Evolutionary conservation across 2,113 vertebrate species (phyloP).

Genomic region (Carassius carassius): DNA sequence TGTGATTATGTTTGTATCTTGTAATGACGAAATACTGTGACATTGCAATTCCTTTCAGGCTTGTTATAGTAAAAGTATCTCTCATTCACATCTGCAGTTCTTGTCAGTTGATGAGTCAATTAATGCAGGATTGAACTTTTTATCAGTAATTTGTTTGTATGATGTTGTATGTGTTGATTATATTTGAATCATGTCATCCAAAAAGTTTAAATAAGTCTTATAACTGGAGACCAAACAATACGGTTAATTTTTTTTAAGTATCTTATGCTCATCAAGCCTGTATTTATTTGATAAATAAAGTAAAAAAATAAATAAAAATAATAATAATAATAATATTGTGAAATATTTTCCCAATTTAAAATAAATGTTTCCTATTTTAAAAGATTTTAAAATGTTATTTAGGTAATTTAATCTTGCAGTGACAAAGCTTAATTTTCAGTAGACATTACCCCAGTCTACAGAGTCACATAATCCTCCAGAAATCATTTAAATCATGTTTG

Average conservation of each 20-base stretch:
- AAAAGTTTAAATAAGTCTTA: background rate
- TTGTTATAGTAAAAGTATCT: conserved; percentile 44
- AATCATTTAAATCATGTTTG: background rate
- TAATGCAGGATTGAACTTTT: conserved; percentile 29
- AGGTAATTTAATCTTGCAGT: background rate
- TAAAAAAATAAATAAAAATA: no score
- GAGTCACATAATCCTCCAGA: background rate
- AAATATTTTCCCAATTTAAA: background rate
- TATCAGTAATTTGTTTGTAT: background rate
- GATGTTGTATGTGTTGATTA: background rate
- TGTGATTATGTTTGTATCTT: conserved; percentile 46
- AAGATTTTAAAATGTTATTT: background rate
- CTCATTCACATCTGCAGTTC: conserved; percentile 34
- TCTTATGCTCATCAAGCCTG: background rate
- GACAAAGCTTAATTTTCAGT: background rate
- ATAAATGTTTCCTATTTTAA: background rate
- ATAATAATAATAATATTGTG: background rate
- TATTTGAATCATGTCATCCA: background rate
- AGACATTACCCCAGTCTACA: background rate
- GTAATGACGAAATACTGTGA: conserved; percentile 13
- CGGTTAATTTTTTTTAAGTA: background rate
- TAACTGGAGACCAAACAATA: background rate
- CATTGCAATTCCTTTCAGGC: conserved; percentile 20
- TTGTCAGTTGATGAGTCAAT: background rate
- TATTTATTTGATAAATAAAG: background rate